phyloP scores from a whole-genome alignment of 2,113 vertebrate genomes.

The Epinephelus moara region DNA sequence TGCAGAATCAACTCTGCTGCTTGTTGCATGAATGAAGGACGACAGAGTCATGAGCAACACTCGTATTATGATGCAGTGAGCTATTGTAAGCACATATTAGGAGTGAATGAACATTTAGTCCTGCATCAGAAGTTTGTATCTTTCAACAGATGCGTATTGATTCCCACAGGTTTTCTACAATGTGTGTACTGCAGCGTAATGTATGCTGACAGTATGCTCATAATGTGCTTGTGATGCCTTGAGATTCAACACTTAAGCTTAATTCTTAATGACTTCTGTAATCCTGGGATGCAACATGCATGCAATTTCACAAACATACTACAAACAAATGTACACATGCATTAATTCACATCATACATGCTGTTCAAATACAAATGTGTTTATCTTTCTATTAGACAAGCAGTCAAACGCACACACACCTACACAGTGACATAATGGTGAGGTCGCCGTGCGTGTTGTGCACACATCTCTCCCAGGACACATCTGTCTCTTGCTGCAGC shows the following conservation, averaged over 20 bases:
- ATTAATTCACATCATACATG: not conserved
- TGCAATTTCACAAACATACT: not conserved
- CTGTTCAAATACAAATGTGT: not conserved
- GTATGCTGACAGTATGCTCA: slow-evolving; percentile 5
- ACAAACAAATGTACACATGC: not conserved
- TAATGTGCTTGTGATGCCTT: not conserved
- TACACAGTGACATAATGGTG: slow-evolving; percentile 9
- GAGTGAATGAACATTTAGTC: not conserved
- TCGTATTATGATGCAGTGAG: slow-evolving; percentile 25
- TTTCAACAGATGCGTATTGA: not conserved
- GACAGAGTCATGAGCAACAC: slow-evolving; percentile 25
- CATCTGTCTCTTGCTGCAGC: slow-evolving; percentile 52
- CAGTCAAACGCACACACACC: not conserved
- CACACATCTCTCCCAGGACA: slow-evolving; percentile 47
- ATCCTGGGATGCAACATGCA: slow-evolving; percentile 16
- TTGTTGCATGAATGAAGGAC: slow-evolving; percentile 37
- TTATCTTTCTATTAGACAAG: not conserved
- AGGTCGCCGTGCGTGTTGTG: slow-evolving; percentile 23
- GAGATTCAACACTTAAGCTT: slow-evolving; percentile 11
- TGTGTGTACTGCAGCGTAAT: slow-evolving; percentile 1
- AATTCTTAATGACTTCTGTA: slow-evolving; percentile 20
- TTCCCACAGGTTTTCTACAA: not conserved
- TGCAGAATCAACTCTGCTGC: slow-evolving; percentile 26
- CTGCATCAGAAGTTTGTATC: not conserved
- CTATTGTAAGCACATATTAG: slow-evolving; percentile 11